Base-by-base conservation (phyloP, 2,888 invertebrate species). In the Drosophila sordidula region DNA sequence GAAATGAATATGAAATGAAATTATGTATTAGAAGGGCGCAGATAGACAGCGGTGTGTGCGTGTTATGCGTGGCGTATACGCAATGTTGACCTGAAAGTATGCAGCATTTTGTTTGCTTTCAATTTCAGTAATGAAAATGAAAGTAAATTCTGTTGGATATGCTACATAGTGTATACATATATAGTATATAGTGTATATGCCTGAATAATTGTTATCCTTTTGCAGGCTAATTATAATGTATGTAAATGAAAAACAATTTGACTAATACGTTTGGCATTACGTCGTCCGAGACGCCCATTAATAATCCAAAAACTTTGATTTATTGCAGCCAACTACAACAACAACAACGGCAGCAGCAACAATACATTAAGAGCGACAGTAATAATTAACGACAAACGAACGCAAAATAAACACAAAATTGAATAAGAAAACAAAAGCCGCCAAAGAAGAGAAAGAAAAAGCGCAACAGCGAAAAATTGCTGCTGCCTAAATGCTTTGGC, bases 31-130 rank as follows among this genome's bases (percentile, higher is more conserved):
- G 51, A 18, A 42, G 26, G 46, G 14, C 12, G 38, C 39, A 65
- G 29, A 22, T 18, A 25, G 45, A 22, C 12, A 11, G 3, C 14
- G 46, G 50, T 42, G 38, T 44, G 56, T 42, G 38, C 47, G 56
- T 59, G 58, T 42, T 52, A 59, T n/a, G 22, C 45, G 57, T 64
- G 68, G 62, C 80, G 89, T 80, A 85, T 89, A 65, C 80, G 89
- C 71, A 89, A 78, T 80, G 32, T 22, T 26, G 50, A 68, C 78
- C 84, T 62, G 39, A 39, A 88, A 89, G 90, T 89, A 89, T 75
- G 90, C 85, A 73, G 29, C 78, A 65, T 46, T 55, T 66, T 81
- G 64, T 72, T 75, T 70, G 52, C 50, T 32, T 70, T 72, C 56
- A 65, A 89, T 69, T 86, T 66, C 11, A 49, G 51, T 89, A 77